A percentile compares a stretch with the other conserved stretches of the same genome.
These are phyloP conservation scores for Eubasilissa regina DNA, from an alignment of 1,140 invertebrate genomes.

Conservation along the genomic window DNA sequence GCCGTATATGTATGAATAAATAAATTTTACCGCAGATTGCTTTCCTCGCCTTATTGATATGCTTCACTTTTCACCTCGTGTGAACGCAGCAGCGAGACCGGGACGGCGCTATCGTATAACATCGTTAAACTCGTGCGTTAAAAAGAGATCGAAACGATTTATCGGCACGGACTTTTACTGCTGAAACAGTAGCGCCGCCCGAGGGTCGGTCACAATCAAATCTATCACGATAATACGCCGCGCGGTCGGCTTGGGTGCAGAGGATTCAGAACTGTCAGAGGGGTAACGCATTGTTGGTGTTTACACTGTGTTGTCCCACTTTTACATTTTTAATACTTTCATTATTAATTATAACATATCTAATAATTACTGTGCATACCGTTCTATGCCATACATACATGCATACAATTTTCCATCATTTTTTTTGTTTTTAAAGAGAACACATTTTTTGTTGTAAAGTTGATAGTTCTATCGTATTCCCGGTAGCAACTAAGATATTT, in stretches of 20 bases:
- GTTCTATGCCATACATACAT: too few species aligned
- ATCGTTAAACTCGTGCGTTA: background rate
- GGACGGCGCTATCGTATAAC: background rate
- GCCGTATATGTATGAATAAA: conserved; percentile 21
- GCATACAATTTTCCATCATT: too few species aligned
- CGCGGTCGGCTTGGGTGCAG: background rate
- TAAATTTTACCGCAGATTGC: conserved; percentile 37
- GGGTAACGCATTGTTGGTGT: too few species aligned
- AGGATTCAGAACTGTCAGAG: background rate
- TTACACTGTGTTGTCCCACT: too few species aligned
- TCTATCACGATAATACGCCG: conserved; percentile 56
- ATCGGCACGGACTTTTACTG: background rate
- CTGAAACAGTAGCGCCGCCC: conserved; percentile 56
- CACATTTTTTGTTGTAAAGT: too few species aligned
- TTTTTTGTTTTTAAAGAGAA: too few species aligned
- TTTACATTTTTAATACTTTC: too few species aligned
- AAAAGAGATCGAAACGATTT: conserved; percentile 1
- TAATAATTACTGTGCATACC: too few species aligned
- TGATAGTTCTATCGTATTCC: too few species aligned
- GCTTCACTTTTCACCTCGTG: conserved; percentile 29
- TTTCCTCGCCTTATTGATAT: conserved; percentile 35
- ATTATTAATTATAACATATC: too few species aligned
- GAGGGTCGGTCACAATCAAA: conserved; percentile 56
- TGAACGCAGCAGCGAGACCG: background rate
- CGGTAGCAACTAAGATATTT: too few species aligned